phyloP scores from a whole-genome alignment of 2,113 vertebrate species.

The Zosterops pallidus region DNA sequence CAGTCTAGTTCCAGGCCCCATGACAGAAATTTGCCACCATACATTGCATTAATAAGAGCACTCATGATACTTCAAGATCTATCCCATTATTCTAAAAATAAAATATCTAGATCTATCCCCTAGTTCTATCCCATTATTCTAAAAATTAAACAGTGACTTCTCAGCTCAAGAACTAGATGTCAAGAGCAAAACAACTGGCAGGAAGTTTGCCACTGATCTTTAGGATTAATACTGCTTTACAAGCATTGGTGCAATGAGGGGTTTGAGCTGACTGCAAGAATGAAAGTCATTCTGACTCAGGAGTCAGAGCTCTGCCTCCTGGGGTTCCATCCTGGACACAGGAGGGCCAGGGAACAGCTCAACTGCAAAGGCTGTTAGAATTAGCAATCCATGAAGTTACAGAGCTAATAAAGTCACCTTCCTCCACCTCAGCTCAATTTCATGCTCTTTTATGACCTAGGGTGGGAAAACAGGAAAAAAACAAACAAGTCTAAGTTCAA shows the following conservation, averaged over 20 bases:
- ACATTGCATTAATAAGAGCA: background rate
- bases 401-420: background rate
- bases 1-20: background rate
- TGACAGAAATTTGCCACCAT: background rate
- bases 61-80: background rate
- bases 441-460: background rate
- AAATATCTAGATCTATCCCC: no score
- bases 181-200: background rate
- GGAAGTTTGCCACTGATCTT: background rate
- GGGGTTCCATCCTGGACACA: background rate
- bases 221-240: background rate
- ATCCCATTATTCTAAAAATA: background rate
- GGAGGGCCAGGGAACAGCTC: background rate
- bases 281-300: background rate
- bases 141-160: background rate
- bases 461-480: background rate
- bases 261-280: background rate
- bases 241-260: background rate
- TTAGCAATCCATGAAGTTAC: background rate
- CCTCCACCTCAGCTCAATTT: background rate
- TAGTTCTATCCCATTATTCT: background rate
- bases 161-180: background rate
- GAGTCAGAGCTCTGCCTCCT: background rate
- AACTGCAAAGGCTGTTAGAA: background rate
- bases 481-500: background rate